Conservation (phyloP, 2,797 vertebrate genomes). For the Holocentrus rufus region DNA sequence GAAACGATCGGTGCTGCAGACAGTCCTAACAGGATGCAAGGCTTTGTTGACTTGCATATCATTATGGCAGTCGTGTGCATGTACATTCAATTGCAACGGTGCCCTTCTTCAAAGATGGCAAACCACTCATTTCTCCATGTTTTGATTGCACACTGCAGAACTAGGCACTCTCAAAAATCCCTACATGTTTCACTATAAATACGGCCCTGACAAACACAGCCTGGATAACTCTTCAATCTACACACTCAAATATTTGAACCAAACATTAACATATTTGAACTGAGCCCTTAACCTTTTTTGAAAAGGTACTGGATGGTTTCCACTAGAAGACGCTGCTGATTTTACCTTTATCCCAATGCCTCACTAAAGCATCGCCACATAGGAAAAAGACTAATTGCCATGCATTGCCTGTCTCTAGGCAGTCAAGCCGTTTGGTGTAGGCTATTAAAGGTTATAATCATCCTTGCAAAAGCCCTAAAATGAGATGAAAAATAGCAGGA, state of each 20-base stretch:
- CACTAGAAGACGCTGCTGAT: background rate
- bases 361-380: background rate
- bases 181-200: constrained; percentile 8
- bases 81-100: constrained; percentile 2
- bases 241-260: background rate
- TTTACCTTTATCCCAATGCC: background rate
- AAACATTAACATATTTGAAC: constrained; percentile 4
- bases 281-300: background rate
- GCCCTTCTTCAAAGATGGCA: constrained; percentile 16
- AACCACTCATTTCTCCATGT: constrained; percentile 22
- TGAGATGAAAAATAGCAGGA: constrained; percentile 33
- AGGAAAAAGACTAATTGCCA: constrained; percentile 13
- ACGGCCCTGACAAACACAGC: background rate
- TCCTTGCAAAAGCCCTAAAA: constrained; percentile 15
- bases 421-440: constrained; percentile 21
- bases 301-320: constrained; percentile 9
- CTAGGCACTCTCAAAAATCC: too few relatives aligned
- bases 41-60: constrained; percentile 54
- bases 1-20: constrained; percentile 39
- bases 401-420: constrained; percentile 15
- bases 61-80: constrained; percentile 19
- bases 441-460: constrained; percentile 29
- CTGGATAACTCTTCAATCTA: background rate
- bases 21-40: constrained; percentile 26
- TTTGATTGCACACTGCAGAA: constrained; percentile 17